Base-by-base conservation (phyloP, 2,888 invertebrate genomes). In the Lacanobia oleracea region DNA sequence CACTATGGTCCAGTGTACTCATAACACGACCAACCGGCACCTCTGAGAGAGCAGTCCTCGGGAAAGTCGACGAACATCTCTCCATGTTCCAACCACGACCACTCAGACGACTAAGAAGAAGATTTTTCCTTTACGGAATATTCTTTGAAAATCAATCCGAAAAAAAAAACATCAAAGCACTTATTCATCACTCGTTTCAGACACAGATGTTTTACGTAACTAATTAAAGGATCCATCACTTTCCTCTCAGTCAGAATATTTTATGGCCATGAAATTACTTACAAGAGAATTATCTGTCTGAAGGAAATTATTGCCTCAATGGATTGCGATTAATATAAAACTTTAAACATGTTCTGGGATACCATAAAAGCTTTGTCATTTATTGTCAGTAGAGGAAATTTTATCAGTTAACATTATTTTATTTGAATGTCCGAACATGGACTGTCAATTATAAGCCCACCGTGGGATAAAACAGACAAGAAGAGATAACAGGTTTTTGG, bases 191-290 rank as follows among this genome's bases (percentile, higher is more conserved):
- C 40, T 40, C 12, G 33, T 65, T 73, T 60, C 40, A 68, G 59
- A 48, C 77, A 51, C 71, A 70, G 70, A 67, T 75, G 77, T 77
- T 79, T 69, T 60, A 57, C 53, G 57, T 72, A 70, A 79, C 37
- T 48, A 54, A 68, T 63, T 66, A 56, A 56, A 51, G 21, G 60
- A 82, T 69, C 68, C 67, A 72, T 62, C 61, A 69, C 37, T 69
- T n/a, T 65, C 56, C 68, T 70, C 33, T 68, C 65, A 54, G 64
- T 67, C 43, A 6, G 56, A 69, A 72, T 69, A 73, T 76, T 79
- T 72, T 66, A 82, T 71, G 53, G 50, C 1, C 65, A 57, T 43
- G 27, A 68, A 81, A 77, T 73, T 69, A 69, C 59, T 70, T 71
- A 59, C n/a, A 45, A 67, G 45, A 62, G 56, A 59, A 70, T 77